A percentile compares a stretch with the other conserved stretches of the same genome.
phyloP scores from a whole-genome alignment of 2,888 invertebrate genomes.

The Bhutanitis thaidina region DNA sequence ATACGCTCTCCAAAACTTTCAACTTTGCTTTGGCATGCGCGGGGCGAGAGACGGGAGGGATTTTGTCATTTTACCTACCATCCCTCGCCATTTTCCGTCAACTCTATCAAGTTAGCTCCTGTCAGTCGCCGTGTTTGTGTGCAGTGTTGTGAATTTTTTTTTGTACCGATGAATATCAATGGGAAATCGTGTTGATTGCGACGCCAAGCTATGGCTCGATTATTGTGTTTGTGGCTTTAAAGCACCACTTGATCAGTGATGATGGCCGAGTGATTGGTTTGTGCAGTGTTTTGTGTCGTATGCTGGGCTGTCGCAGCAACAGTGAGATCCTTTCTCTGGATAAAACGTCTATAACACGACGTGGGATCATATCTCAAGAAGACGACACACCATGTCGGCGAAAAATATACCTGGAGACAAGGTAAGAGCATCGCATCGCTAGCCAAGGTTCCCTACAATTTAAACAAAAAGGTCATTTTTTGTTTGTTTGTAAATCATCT shows the following conservation, averaged over 20 bases:
- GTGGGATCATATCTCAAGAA: conserved; percentile 64
- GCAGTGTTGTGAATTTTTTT: conserved; percentile 77
- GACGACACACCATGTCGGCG: conserved; percentile 85
- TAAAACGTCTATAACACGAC: conserved; percentile 73
- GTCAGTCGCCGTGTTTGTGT: conserved; percentile 79
- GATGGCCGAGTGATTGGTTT: conserved; percentile 77
- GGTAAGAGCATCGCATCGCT: conserved; percentile 65
- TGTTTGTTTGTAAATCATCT: conserved; percentile 58
- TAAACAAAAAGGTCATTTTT: conserved; percentile 36
- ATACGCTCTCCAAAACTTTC: conserved; percentile 18
- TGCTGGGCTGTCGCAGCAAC: conserved; percentile 73
- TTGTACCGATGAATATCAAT: conserved; percentile 76
- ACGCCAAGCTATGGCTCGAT: conserved; percentile 74
- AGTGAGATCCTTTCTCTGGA: conserved; percentile 77
- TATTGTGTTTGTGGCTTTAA: conserved; percentile 75
- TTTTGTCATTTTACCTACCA: conserved; percentile 28
- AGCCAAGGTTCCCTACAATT: conserved; percentile 22
- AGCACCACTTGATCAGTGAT: conserved; percentile 73
- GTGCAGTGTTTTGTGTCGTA: conserved; percentile 78
- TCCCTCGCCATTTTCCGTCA: conserved; percentile 43
- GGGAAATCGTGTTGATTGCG: conserved; percentile 76
- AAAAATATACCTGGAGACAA: conserved; percentile 92
- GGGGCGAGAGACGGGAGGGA: conserved; percentile 55
- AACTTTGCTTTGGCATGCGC: conserved; percentile 45
- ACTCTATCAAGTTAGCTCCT: conserved; percentile 76